Conservation (phyloP, 2,113 vertebrate species). For the Scytalopus superciliaris region DNA sequence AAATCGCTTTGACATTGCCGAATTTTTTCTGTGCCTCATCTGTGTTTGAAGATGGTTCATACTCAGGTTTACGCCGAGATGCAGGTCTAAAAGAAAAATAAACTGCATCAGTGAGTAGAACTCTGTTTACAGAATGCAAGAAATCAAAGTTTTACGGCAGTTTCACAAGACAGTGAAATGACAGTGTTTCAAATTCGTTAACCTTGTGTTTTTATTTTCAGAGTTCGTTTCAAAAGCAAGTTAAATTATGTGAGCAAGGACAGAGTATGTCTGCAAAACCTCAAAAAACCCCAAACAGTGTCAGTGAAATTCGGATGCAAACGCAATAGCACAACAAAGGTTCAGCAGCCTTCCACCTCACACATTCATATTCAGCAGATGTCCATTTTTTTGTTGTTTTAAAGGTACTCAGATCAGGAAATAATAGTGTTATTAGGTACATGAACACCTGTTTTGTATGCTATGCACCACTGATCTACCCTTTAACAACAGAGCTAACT, state of each 20-base stretch:
- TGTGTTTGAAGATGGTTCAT: slow-evolving; percentile 23
- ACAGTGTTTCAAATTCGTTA: background rate
- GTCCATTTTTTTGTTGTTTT: too few relatives aligned
- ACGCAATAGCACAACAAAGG: background rate
- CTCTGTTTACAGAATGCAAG: background rate
- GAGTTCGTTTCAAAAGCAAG: background rate
- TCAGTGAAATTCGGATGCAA: background rate
- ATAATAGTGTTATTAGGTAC: background rate
- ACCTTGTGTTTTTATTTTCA: background rate
- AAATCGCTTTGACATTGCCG: slow-evolving; percentile 90
- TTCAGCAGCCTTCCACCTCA: background rate
- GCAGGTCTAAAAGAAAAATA: slow-evolving; percentile 67
- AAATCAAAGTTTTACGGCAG: background rate
- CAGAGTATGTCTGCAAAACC: background rate
- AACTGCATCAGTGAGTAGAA: background rate
- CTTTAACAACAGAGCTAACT: background rate
- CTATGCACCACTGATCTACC: background rate
- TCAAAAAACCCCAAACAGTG: background rate
- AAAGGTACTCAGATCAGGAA: background rate
- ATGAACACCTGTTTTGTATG: background rate
- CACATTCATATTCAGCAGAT: background rate
- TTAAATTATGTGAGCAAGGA: background rate
- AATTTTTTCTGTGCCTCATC: slow-evolving; percentile 93
- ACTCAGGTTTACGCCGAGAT: slow-evolving; percentile 82
- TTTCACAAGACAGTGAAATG: background rate